phyloP scores from a whole-genome alignment of 2,797 vertebrate genomes.

The Hirundo rustica region DNA sequence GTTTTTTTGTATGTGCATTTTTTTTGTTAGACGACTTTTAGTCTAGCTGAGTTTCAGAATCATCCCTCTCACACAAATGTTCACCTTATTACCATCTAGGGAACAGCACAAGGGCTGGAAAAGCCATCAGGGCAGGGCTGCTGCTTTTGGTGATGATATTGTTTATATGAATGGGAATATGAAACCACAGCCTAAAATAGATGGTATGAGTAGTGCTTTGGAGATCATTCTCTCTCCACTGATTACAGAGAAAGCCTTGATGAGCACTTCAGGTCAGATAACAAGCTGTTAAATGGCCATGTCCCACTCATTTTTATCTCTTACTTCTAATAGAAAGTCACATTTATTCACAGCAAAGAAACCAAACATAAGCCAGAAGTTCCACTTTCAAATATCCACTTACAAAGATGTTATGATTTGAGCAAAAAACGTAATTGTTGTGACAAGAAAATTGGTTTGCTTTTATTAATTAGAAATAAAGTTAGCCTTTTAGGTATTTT shows the following conservation, averaged over 20 bases:
- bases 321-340: background rate
- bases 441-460: background rate
- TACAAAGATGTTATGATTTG: background rate
- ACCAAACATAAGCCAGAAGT: background rate
- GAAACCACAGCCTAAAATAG: constrained; percentile 44
- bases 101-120: background rate
- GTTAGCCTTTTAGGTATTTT: background rate
- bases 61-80: constrained; percentile 1
- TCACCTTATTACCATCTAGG: constrained; percentile 14
- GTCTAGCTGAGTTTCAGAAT: constrained; percentile 1
- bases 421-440: background rate
- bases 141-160: constrained; percentile 28
- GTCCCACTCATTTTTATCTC: background rate
- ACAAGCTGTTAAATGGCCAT: constrained; percentile 28
- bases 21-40: background rate
- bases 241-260: constrained; percentile 33
- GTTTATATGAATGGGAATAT: constrained; percentile 52
- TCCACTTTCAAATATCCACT: background rate
- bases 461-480: background rate
- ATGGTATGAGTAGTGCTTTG: background rate
- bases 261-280: constrained; percentile 33
- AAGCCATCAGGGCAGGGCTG: constrained; percentile 14
- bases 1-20: background rate
- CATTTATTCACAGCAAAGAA: constrained; percentile 9
- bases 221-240: constrained; percentile 5